phyloP scores from a whole-genome alignment of 2,113 vertebrate genomes.

The Mormyrus lacerda region DNA sequence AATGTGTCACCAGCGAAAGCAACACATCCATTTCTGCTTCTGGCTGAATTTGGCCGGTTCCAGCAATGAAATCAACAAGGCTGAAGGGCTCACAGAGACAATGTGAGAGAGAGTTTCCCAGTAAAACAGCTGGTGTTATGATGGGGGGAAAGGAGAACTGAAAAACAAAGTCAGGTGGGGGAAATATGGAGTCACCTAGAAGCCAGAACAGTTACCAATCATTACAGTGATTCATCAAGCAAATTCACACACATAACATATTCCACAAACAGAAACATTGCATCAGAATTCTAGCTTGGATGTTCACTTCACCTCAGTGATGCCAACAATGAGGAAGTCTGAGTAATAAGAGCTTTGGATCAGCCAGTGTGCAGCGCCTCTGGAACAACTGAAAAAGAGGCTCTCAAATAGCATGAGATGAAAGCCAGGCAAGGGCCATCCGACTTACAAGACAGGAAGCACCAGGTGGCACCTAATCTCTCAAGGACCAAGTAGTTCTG shows the following conservation, averaged over 20 bases:
- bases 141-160: background rate
- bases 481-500: background rate
- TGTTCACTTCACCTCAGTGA: background rate
- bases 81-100: background rate
- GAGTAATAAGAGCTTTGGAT: background rate
- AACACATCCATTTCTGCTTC: background rate
- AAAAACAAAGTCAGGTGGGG: background rate
- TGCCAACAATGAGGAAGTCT: background rate
- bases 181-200: background rate
- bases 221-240: background rate
- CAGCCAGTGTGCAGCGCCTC: background rate
- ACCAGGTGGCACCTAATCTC: background rate
- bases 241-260: background rate
- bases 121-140: background rate
- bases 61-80: background rate
- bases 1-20: background rate
- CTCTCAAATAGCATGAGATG: background rate
- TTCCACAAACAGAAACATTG: background rate
- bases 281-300: background rate
- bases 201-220: background rate
- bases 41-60: background rate
- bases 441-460: background rate
- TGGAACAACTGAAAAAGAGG: background rate
- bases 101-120: background rate
- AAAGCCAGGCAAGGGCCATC: background rate